phyloP scores from a whole-genome alignment of 2,888 invertebrate species.

The Gibbula magus region DNA sequence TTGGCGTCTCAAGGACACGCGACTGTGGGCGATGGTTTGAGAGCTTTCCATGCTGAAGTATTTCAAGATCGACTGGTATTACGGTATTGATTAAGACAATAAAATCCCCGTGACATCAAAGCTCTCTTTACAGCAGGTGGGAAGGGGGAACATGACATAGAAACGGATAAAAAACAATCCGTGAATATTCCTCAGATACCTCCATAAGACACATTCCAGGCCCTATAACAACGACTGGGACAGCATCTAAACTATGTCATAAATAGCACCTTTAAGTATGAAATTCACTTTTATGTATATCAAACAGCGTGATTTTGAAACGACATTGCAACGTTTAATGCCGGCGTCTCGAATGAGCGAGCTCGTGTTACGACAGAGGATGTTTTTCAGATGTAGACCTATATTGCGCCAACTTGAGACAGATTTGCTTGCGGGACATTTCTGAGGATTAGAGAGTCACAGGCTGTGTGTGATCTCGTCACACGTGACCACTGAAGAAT shows the following conservation, averaged over 20 bases:
- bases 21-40: not conserved
- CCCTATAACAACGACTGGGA: not conserved
- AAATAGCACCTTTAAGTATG: not conserved
- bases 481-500: not conserved
- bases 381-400: not conserved
- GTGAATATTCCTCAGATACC: not conserved
- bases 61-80: not conserved
- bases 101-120: conserved; percentile 4
- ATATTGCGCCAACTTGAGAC: not conserved
- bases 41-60: not conserved
- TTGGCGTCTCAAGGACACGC: conserved; percentile 10
- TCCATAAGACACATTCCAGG: not conserved
- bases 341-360: no score
- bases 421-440: conserved; percentile 2
- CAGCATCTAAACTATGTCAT: conserved; percentile 10
- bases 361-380: not conserved
- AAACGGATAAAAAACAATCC: not conserved
- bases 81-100: conserved; percentile 14
- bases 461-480: not conserved
- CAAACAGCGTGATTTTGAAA: not conserved
- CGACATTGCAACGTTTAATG: not conserved
- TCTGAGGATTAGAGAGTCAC: not conserved
- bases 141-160: not conserved
- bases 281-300: not conserved
- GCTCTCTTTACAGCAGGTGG: conserved; percentile 1